Conservation (phyloP, 92 coral and sea anemone genomes). For the Nematostella vectensis region DNA sequence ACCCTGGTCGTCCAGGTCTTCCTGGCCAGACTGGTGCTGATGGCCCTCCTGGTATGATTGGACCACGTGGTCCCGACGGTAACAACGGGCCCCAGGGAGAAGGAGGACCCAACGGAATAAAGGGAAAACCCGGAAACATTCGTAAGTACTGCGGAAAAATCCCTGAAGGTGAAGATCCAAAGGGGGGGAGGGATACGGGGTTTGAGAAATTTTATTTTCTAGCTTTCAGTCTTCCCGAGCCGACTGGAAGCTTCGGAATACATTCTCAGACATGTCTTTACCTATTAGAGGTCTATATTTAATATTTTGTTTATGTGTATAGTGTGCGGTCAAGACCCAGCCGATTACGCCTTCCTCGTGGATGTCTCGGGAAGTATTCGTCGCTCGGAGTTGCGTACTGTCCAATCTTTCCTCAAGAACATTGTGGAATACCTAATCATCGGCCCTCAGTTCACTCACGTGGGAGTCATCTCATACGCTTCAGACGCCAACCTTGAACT, state of each 20-base stretch:
- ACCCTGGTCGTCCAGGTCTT: constrained; percentile 16
- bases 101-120: constrained; percentile 25
- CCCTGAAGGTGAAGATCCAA: no score
- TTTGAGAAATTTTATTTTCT: no score
- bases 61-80: constrained; percentile 12
- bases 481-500: constrained; percentile 30
- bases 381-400: constrained; percentile 3
- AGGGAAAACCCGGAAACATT: constrained; percentile 59
- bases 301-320: no score
- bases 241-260: no score
- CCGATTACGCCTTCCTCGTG: constrained; percentile 69
- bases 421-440: constrained; percentile 50
- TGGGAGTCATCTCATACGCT: constrained; percentile 68
- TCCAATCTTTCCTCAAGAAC: constrained; percentile 43
- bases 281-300: no score
- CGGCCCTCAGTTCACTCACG: constrained; percentile 44
- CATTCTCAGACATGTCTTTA: no score
- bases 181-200: no score
- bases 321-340: constrained; percentile 78
- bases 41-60: constrained; percentile 28
- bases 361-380: constrained; percentile 77
- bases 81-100: constrained; percentile 19
- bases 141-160: constrained; percentile 50
- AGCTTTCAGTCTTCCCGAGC: no score
- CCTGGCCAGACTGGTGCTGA: constrained; percentile 27